phyloP scores from a whole-genome alignment of 2,113 vertebrate genomes.

The Mandrillus leucophaeus region DNA sequence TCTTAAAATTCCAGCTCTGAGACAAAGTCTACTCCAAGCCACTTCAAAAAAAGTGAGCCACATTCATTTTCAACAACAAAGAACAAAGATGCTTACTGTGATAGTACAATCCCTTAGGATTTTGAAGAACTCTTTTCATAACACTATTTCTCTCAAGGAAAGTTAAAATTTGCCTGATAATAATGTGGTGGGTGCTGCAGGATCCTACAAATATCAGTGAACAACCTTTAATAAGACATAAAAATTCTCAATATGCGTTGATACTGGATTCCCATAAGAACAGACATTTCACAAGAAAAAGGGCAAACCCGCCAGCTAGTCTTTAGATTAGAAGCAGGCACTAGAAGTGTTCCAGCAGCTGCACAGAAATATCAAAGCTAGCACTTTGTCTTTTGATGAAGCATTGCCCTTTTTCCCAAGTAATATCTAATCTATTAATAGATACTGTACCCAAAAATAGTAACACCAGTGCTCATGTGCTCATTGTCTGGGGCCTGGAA shows the following conservation, averaged over 20 bases:
- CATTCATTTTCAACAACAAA: background rate
- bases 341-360: slow-evolving; percentile 71
- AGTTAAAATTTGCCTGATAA: slow-evolving; percentile 76
- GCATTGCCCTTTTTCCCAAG: slow-evolving; percentile 81
- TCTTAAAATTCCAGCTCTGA: slow-evolving; percentile 34
- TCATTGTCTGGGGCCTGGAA: background rate
- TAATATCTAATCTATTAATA: slow-evolving; percentile 83
- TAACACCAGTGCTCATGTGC: slow-evolving; percentile 37
- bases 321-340: slow-evolving; percentile 81
- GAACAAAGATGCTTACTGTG: background rate
- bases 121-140: slow-evolving; percentile 70
- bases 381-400: slow-evolving; percentile 82
- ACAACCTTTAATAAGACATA: slow-evolving; percentile 82
- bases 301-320: slow-evolving; percentile 82
- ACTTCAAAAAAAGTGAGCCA: background rate
- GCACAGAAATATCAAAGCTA: slow-evolving; percentile 78
- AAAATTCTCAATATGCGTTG: slow-evolving; percentile 76
- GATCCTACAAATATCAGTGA: slow-evolving; percentile 81
- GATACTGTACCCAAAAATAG: slow-evolving; percentile 76
- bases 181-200: slow-evolving; percentile 74
- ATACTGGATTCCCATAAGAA: slow-evolving; percentile 79
- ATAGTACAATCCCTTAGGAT: background rate
- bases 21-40: background rate
- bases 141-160: slow-evolving; percentile 71
- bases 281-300: slow-evolving; percentile 83